Conservation (phyloP, 2,888 invertebrate genomes). For the Cheilosia vernalis region DNA sequence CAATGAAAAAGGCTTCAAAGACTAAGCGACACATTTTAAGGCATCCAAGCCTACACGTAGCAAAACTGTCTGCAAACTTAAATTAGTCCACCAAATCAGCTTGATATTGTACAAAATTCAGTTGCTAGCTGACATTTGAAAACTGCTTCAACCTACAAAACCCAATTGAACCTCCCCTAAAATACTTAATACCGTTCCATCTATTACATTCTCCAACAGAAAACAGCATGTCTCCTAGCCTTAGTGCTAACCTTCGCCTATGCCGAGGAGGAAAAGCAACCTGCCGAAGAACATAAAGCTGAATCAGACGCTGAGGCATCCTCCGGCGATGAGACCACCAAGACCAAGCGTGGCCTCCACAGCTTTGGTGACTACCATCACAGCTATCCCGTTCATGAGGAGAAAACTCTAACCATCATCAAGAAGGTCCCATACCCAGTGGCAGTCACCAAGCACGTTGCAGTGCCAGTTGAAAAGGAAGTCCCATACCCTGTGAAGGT, state of each 20-base stretch:
- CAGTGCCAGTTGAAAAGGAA: constrained; percentile 86
- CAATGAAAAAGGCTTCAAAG: too few species aligned
- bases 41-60: too few species aligned
- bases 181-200: not conserved
- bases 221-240: constrained; percentile 83
- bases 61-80: too few species aligned
- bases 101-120: too few species aligned
- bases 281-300: constrained; percentile 84
- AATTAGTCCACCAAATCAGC: too few species aligned
- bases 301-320: constrained; percentile 80
- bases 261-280: constrained; percentile 86
- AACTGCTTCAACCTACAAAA: not conserved
- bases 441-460: constrained; percentile 87
- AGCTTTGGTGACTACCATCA: constrained; percentile 84
- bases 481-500: constrained; percentile 87
- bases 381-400: constrained; percentile 83
- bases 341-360: constrained; percentile 90
- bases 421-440: constrained; percentile 88
- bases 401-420: constrained; percentile 89
- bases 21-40: too few species aligned
- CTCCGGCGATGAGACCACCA: constrained; percentile 86
- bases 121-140: too few species aligned
- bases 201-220: constrained; percentile 76
- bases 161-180: too few species aligned
- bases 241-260: constrained; percentile 86